Evolutionary conservation across 2,113 vertebrate genomes (phyloP).

Genomic region (Barnardius zonarius): DNA sequence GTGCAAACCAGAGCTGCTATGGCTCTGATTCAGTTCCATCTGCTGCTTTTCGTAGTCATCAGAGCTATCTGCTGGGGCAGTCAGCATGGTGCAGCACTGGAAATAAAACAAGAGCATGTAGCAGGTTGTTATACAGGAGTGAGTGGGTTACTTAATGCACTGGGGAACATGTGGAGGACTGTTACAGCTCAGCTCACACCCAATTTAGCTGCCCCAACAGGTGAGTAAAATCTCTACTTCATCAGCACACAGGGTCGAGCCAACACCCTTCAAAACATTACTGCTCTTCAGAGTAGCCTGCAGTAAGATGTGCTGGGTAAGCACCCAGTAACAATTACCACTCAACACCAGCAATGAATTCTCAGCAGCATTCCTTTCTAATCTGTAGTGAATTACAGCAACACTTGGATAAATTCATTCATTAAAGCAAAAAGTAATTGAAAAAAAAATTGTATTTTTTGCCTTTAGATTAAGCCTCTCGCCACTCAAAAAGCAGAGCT

Average conservation of each 20-base stretch:
- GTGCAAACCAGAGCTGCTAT: background rate
- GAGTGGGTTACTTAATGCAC: background rate
- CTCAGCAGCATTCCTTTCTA: background rate
- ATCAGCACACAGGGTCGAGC: background rate
- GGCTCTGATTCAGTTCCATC: background rate
- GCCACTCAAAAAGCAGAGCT: background rate
- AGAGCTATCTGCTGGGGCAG: background rate
- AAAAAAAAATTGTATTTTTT: background rate
- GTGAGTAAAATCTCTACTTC: background rate
- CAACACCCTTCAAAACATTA: background rate
- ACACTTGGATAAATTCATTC: background rate
- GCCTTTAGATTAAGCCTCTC: background rate
- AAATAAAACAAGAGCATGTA: background rate
- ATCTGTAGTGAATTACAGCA: background rate
- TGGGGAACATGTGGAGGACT: accelerated
- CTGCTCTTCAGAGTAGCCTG: background rate
- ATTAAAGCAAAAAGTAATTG: background rate
- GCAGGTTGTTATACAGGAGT: background rate
- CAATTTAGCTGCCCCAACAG: background rate
- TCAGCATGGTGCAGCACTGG: background rate
- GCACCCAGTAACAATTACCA: background rate
- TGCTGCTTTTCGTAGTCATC: background rate
- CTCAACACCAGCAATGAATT: background rate
- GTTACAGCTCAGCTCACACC: background rate
- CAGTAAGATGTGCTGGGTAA: background rate